Evolutionary conservation across 2,888 invertebrate genomes (phyloP).

Genomic region (Adineta ricciae): DNA sequence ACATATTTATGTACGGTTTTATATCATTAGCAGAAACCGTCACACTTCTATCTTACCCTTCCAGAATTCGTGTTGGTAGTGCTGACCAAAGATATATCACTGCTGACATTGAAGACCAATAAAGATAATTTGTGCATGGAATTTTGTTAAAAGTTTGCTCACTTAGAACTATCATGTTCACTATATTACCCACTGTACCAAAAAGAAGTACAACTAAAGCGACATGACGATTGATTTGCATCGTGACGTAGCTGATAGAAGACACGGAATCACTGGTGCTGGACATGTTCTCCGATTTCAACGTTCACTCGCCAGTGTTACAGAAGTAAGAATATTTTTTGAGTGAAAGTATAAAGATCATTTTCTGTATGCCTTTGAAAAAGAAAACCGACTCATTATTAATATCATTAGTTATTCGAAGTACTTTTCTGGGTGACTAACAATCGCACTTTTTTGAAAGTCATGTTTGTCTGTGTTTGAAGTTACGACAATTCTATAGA

Average conservation of each 20-base stretch:
- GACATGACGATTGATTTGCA: not conserved
- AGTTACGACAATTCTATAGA: too few relatives aligned
- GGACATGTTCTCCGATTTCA: not conserved
- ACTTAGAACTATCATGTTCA: not conserved
- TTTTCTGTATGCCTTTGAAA: too few relatives aligned
- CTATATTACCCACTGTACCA: not conserved
- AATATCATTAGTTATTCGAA: too few relatives aligned
- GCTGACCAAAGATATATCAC: not conserved
- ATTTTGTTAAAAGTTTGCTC: not conserved
- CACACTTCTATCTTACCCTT: not conserved
- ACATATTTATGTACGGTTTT: too few relatives aligned
- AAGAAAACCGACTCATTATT: too few relatives aligned
- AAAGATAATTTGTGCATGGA: not conserved
- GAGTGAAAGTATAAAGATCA: too few relatives aligned
- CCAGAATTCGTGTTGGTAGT: not conserved
- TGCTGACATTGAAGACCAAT: not conserved
- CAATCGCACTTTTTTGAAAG: too few relatives aligned
- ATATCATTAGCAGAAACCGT: too few relatives aligned
- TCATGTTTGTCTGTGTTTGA: too few relatives aligned
- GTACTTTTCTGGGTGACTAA: too few relatives aligned
- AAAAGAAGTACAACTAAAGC: not conserved
- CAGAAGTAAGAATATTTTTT: too few relatives aligned
- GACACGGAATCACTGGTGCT: not conserved
- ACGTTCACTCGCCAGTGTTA: too few relatives aligned
- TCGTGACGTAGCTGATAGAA: not conserved